Evolutionary conservation across 1,140 invertebrate species (phyloP).

Genomic region (Ips typographus): DNA sequence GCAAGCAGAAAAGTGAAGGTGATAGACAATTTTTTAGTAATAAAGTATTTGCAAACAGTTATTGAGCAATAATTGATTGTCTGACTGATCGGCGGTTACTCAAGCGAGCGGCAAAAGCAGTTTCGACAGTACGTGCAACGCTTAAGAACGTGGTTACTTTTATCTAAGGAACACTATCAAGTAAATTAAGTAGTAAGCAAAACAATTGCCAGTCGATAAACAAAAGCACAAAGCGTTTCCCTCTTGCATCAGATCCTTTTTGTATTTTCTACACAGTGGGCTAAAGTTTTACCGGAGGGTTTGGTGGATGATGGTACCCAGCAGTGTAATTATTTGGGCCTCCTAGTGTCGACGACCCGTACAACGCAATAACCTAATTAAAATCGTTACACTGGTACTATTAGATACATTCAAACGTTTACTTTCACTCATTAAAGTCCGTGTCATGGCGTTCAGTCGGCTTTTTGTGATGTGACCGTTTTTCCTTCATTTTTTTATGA

Average conservation of each 20-base stretch:
- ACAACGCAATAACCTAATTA: slow-evolving; percentile 18
- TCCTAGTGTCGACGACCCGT: not conserved
- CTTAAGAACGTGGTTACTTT: no score
- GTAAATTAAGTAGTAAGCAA: not conserved
- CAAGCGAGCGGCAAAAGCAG: not conserved
- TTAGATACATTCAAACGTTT: not conserved
- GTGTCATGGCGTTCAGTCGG: not conserved
- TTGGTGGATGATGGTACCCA: not conserved
- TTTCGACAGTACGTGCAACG: not conserved
- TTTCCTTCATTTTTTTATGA: not conserved
- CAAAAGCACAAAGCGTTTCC: not conserved
- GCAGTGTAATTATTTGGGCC: not conserved
- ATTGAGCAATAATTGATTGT: not conserved
- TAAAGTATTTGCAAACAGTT: not conserved
- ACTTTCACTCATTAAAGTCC: slow-evolving; percentile 11
- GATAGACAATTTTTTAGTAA: not conserved
- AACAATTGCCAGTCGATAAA: slow-evolving; percentile 6
- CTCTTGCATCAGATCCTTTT: slow-evolving; percentile 5
- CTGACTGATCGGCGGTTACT: not conserved
- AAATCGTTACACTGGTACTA: slow-evolving; percentile 8
- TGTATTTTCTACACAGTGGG: no score
- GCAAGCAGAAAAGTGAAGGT: slow-evolving; percentile 1
- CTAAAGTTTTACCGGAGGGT: no score
- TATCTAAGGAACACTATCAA: no score
- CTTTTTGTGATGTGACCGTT: not conserved